A percentile compares a stretch with the other conserved stretches of the same genome.
Evolutionary conservation across 2,113 vertebrate genomes (phyloP).

Genomic region (Gallinago paraguaiae): DNA sequence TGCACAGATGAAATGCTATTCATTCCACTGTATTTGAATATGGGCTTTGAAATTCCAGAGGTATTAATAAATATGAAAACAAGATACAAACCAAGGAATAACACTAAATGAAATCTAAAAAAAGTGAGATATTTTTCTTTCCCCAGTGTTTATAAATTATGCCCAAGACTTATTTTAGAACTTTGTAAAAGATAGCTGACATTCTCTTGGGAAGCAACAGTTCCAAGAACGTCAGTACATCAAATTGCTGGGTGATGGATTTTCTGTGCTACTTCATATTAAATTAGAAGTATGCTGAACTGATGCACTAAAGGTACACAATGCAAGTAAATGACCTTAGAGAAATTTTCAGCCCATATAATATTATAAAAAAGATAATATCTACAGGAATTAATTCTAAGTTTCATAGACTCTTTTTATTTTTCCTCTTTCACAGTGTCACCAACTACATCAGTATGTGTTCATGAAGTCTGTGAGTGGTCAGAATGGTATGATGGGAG

Average conservation of each 20-base stretch:
- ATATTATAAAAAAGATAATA: neutral
- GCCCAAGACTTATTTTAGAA: neutral
- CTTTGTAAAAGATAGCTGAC: neutral
- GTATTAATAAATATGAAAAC: neutral
- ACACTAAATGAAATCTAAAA: neutral
- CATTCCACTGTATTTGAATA: neutral
- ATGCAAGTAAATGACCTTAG: neutral
- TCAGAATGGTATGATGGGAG: conserved; percentile 74
- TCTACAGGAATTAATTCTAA: neutral
- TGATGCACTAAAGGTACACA: neutral
- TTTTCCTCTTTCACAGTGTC: neutral
- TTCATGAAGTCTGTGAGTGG: conserved; percentile 72
- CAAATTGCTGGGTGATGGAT: neutral
- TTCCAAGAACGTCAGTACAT: neutral
- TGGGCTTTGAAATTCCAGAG: neutral
- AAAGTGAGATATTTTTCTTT: neutral
- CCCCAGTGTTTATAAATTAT: neutral
- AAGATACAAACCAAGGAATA: neutral
- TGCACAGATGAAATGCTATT: neutral
- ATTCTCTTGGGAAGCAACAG: neutral
- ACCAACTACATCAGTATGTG: conserved; percentile 51
- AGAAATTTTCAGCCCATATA: neutral
- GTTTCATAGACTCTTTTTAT: neutral
- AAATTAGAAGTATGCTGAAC: neutral
- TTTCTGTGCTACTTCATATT: neutral